Conservation (phyloP, 2,888 invertebrate species). For the Aphidius colemani region DNA sequence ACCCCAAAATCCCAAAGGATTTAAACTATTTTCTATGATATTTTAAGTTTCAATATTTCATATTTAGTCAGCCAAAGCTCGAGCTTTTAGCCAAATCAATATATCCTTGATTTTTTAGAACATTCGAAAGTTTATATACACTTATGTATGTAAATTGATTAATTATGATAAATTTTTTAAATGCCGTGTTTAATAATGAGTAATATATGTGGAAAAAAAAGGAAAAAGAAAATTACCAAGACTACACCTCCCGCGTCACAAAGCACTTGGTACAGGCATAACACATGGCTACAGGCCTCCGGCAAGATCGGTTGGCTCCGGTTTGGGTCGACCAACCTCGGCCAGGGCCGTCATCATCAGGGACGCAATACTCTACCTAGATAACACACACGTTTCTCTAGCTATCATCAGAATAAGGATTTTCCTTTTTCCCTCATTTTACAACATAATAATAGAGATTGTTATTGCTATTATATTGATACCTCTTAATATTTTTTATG, state of each 20-base stretch:
- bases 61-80: no score
- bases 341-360: conserved; percentile 26
- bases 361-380: conserved; percentile 29
- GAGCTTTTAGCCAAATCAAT: no score
- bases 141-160: no score
- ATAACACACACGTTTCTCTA: not conserved
- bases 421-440: no score
- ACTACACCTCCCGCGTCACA: conserved; percentile 38
- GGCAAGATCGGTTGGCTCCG: conserved; percentile 21
- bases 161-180: no score
- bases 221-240: conserved; percentile 21
- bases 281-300: conserved; percentile 34
- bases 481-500: no score
- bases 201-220: conserved; percentile 12
- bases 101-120: no score
- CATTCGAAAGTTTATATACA: no score
- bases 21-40: conserved; percentile 1
- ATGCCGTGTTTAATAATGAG: no score
- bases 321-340: conserved; percentile 18
- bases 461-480: no score
- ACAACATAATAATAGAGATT: no score
- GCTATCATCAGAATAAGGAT: not conserved
- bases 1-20: conserved; percentile 29
- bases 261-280: conserved; percentile 38
- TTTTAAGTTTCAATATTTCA: not conserved